These are phyloP conservation scores for Calvadosia cruxmelitensis DNA, from an alignment of 30 jellyfish, hydroid and myxozoan species.

Conservation along the genomic window DNA sequence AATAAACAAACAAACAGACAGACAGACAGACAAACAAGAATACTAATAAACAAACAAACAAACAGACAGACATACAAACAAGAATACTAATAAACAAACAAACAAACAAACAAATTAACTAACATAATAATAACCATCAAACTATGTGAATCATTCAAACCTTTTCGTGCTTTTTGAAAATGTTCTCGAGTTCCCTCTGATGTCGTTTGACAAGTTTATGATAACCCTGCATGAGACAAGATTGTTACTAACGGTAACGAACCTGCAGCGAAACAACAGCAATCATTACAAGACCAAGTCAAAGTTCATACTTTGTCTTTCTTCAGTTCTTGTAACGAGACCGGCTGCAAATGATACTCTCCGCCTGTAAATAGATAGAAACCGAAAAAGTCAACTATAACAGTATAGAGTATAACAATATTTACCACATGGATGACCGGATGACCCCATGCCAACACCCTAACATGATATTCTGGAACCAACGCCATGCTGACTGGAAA, in stretches of 20 bases:
- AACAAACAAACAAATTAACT: too few species aligned
- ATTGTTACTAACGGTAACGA: not conserved
- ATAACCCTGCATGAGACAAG: slow-evolving; percentile 39
- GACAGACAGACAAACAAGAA: too few species aligned
- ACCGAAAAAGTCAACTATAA: too few species aligned
- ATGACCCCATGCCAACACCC: slow-evolving; percentile 4
- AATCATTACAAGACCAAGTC: not conserved
- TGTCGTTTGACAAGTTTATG: slow-evolving; percentile 39
- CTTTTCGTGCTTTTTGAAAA: slow-evolving; percentile 54
- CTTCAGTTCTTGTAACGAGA: slow-evolving; percentile 41
- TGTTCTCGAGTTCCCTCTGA: slow-evolving; percentile 48
- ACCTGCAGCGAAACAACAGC: not conserved
- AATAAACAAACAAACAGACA: too few species aligned
- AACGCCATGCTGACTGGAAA: not conserved
- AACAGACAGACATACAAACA: too few species aligned
- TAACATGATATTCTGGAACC: too few species aligned
- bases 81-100: too few species aligned
- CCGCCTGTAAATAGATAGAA: slow-evolving; percentile 21
- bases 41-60: too few species aligned
- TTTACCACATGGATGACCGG: not conserved
- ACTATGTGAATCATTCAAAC: slow-evolving; percentile 3
- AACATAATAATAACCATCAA: too few species aligned
- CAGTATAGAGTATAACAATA: not conserved
- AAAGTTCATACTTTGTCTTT: slow-evolving; percentile 34
- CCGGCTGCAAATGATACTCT: slow-evolving; percentile 24